Base-by-base conservation (phyloP, 2,888 invertebrate genomes). In the Thymelicus acteon region DNA sequence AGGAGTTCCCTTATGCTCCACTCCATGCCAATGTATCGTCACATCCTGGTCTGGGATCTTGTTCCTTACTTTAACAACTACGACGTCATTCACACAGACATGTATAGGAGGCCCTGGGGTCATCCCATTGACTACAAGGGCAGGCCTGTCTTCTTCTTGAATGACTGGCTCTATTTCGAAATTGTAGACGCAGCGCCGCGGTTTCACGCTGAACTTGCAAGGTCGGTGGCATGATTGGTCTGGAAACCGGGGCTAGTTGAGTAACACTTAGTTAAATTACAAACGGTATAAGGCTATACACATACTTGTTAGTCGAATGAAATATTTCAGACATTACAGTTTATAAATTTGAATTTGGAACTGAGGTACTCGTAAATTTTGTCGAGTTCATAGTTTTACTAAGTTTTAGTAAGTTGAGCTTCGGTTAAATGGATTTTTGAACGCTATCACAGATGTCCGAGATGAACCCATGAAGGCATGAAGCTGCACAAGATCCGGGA, bases 1-100 rank as follows among this genome's bases (percentile, higher is more conserved):
- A 0, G 96, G 96, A 3, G 96, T 95, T 40, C 95, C 95, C 78
- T 93, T 87, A 85, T 95, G 95, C 40, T 91, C 89, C 6, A 94
- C 71, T 0, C 97, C 97, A 80, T 97, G 96, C 97, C 97, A 97
- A 82, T 97, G 97, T 10, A 97, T 91, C 7, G 96, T 94, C 0
- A 96, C 85, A 64, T 95, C 96, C 80, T 96, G 95, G 39, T 95
- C 95, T 0, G 95, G 95, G 67, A 97, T 89, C 78, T 94, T 95
- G 80, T 97, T 97, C 64, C 94, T 91, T 0, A 97, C 96, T 82
- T 97, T 96, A 0, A 97, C 96, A 0, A 97, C 93, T 3, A 97
- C 90, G 48, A 96, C 95, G 80, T 97, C 97, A 78, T 96, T 96
- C 62, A 95, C 94, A 80, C 96, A 96, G 3, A 96, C 96, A 83